A percentile compares a stretch with the other conserved stretches of the same genome.
Conservation (phyloP, 2,797 vertebrate genomes). For the Coregonus ussuriensis region DNA sequence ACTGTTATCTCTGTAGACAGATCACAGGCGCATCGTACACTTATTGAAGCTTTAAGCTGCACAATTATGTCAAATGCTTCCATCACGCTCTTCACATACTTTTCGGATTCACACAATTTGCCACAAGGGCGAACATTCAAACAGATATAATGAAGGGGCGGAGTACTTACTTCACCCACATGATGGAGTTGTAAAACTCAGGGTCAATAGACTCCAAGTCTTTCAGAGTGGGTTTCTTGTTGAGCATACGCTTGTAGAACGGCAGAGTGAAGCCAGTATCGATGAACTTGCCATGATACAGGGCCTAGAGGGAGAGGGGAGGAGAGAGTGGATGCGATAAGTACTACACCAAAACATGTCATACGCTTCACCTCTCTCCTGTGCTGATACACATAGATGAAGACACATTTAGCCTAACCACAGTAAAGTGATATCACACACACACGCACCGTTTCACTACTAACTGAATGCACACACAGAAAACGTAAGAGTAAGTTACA, state of each 20-base stretch:
- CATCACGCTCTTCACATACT: neutral
- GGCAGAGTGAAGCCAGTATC: conserved; percentile 97
- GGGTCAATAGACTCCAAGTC: conserved; percentile 98
- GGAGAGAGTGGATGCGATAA: neutral
- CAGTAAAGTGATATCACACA: neutral
- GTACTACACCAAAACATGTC: neutral
- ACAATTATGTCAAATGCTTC: neutral
- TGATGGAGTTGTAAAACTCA: conserved; percentile 96
- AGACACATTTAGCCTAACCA: neutral
- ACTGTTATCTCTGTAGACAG: conserved; percentile 86
- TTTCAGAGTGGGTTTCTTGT: conserved; percentile 95
- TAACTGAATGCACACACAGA: conserved; percentile 7
- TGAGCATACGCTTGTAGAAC: conserved; percentile 98
- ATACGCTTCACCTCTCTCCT: neutral
- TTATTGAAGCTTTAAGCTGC: neutral
- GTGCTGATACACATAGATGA: neutral
- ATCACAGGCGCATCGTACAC: neutral
- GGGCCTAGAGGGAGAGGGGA: conserved; percentile 73
- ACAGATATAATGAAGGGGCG: neutral
- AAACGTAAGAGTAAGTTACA: neutral
- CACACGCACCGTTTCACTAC: neutral
- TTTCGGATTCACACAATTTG: neutral
- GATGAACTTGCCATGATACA: conserved; percentile 98
- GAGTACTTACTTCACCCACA: conserved; percentile 95
- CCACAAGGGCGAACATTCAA: neutral